Percentiles rank a stretch among this genome's conserved stretches.
These are phyloP conservation scores for Python bivittatus DNA, from an alignment of 2,113 vertebrate species.

Conservation along the genomic window DNA sequence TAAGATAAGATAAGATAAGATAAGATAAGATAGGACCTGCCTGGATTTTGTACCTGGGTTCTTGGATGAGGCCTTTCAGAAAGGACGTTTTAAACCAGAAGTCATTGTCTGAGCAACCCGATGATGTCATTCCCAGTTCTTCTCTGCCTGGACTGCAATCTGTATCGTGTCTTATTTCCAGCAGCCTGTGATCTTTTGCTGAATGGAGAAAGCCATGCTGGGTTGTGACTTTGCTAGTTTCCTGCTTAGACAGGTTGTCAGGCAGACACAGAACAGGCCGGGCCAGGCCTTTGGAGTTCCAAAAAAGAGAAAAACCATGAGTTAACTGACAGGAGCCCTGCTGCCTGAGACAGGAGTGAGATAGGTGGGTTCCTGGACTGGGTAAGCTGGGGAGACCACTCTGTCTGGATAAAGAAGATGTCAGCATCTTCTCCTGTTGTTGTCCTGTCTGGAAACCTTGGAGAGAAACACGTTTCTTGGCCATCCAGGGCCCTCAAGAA, in stretches of 20 bases:
- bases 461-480: not conserved
- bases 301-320: not conserved
- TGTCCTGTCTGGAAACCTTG: not conserved
- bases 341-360: not conserved
- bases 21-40: too few relatives aligned
- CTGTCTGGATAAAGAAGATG: not conserved
- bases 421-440: not conserved
- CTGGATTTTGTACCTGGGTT: not conserved
- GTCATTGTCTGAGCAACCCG: not conserved
- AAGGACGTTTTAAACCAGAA: not conserved
- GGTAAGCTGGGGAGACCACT: not conserved
- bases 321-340: not conserved
- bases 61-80: not conserved
- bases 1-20: too few relatives aligned
- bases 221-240: slow-evolving; percentile 2
- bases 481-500: not conserved
- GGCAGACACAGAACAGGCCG: slow-evolving; percentile 26
- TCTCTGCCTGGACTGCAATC: not conserved
- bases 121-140: not conserved
- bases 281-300: not conserved
- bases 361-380: not conserved
- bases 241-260: slow-evolving; percentile 47
- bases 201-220: not conserved
- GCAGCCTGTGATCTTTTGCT: too few relatives aligned
- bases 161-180: not conserved